Percentiles rank a stretch among this genome's conserved stretches.
Conservation (phyloP, 2,113 vertebrate genomes). For the Serilophus lunatus region DNA sequence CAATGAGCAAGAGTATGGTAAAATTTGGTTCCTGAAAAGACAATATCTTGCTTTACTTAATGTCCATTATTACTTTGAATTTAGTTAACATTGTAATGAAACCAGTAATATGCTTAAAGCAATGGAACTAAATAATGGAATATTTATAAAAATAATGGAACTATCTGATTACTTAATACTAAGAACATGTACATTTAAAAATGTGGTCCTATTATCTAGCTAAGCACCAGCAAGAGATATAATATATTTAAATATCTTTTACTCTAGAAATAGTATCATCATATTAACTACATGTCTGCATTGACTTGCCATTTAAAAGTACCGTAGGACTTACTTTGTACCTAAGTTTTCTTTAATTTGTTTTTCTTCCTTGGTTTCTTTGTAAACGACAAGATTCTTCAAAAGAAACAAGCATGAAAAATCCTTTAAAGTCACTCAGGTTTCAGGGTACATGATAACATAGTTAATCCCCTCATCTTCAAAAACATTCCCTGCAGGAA, state of each 20-base stretch:
- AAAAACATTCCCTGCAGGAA: background rate
- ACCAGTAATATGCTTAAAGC: background rate
- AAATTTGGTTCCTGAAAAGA: background rate
- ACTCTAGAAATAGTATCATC: background rate
- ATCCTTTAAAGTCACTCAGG: background rate
- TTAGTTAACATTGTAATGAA: background rate
- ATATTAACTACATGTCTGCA: background rate
- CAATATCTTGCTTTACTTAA: background rate
- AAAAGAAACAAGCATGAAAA: background rate
- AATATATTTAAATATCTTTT: background rate
- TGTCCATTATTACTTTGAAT: background rate
- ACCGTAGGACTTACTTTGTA: background rate
- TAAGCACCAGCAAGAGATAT: background rate
- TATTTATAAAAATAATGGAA: constrained; percentile 6
- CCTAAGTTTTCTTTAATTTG: background rate
- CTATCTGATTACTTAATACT: background rate
- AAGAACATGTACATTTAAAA: background rate
- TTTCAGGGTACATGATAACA: background rate
- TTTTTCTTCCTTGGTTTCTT: background rate
- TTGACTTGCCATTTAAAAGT: background rate
- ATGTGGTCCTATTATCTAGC: background rate
- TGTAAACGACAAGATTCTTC: background rate
- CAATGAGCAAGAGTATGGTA: background rate
- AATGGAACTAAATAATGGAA: background rate
- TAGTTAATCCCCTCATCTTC: background rate